Base-by-base conservation (phyloP, 2,888 invertebrate species). In the Anaspis maculata region DNA sequence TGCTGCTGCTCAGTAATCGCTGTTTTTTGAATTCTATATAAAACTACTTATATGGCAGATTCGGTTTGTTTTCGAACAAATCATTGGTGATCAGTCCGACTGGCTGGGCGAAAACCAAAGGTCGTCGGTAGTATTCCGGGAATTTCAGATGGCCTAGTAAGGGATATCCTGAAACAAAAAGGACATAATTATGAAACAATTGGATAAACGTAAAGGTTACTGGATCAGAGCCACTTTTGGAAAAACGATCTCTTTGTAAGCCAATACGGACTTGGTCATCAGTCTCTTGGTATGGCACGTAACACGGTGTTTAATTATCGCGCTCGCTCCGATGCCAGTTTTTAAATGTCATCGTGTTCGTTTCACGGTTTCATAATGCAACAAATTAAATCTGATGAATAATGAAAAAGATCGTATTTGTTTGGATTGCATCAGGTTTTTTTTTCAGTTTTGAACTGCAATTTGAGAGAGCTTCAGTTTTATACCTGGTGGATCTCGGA, bases 401-500 rank as follows among this genome's bases (percentile, higher is more conserved):
- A 15, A 30, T 12, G 10, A 28, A 10, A 13, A 15, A 15, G 9
- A 19, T 19, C 21, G 6, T 7, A 9, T 19, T 19, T 19, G 9
- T 19, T 19, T 19, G 6, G n/a, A n/a, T n/a, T n/a, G n/a, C n/a
- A n/a, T n/a, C n/a, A n/a, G n/a, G n/a, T n/a, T n/a, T n/a, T n/a
- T n/a, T n/a, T n/a, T n/a, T n/a, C n/a, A n/a, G n/a, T n/a, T n/a
- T n/a, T n/a, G n/a, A n/a, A n/a, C n/a, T n/a, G n/a, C n/a, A n/a
- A n/a, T n/a, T n/a, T 19, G 19, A 19, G 19, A 19, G 5, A 19
- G 9, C 9, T 19, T 19, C 9, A 9, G 19, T 9, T 10, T 14
- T 37, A 42, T 46, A 62, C 61, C 52, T 35, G 71, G 57, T 22
- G 64, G 65, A 45, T 68, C 69, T 44, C 67, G 67, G 28, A 51